Conservation (phyloP, 2,888 invertebrate species). For the Andrena bucephala region DNA sequence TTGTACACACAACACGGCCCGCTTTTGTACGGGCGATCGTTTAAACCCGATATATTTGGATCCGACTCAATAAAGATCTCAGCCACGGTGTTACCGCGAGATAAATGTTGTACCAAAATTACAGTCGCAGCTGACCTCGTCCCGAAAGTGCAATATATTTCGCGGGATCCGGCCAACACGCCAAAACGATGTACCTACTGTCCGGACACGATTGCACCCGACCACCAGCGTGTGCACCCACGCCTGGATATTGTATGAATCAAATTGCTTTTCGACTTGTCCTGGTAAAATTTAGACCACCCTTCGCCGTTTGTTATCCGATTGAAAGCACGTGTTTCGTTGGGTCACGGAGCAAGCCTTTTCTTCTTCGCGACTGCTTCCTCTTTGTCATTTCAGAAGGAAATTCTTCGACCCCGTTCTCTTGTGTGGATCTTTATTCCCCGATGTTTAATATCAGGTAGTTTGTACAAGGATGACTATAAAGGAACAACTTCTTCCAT, state of each 20-base stretch:
- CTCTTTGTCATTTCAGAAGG: too few relatives aligned
- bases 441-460: too few relatives aligned
- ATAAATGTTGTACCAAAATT: conserved; percentile 75
- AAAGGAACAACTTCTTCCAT: too few relatives aligned
- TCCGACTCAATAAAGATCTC: conserved; percentile 74
- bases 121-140: conserved; percentile 77
- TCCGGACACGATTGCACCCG: conserved; percentile 64
- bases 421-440: too few relatives aligned
- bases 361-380: too few relatives aligned
- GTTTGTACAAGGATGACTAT: too few relatives aligned
- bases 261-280: conserved; percentile 59
- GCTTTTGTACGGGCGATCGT: conserved; percentile 61
- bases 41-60: conserved; percentile 68
- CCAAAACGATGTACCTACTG: conserved; percentile 68
- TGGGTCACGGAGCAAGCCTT: too few relatives aligned
- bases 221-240: conserved; percentile 14
- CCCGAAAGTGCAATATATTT: conserved; percentile 79
- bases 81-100: conserved; percentile 70
- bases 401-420: too few relatives aligned
- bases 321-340: too few relatives aligned
- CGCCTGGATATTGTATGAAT: conserved; percentile 62
- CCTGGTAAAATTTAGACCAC: conserved; percentile 6
- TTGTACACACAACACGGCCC: conserved; percentile 18
- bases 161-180: conserved; percentile 61
- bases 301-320: background rate